phyloP scores from a whole-genome alignment of 2,113 vertebrate species.

The Colinus virginianus region DNA sequence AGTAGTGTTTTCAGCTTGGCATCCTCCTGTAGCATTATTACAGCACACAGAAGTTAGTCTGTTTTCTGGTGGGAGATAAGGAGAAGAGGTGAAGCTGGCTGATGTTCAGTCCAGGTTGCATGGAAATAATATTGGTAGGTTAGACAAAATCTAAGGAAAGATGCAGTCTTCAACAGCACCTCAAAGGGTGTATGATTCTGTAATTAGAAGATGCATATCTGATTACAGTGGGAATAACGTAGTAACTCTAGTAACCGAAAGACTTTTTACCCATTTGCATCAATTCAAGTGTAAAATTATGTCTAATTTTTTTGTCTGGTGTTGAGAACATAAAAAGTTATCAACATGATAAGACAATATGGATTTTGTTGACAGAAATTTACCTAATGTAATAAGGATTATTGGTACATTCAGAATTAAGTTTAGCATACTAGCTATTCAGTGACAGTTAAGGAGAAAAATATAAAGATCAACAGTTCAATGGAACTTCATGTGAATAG shows the following conservation, averaged over 20 bases:
- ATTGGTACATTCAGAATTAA: not conserved
- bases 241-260: not conserved
- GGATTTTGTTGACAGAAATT: not conserved
- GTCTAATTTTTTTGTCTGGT: not conserved
- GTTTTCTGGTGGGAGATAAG: not conserved
- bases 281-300: not conserved
- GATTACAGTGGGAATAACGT: not conserved
- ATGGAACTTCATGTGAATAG: not conserved
- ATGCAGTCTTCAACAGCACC: not conserved
- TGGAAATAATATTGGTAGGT: not conserved
- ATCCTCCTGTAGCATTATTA: not conserved
- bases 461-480: not conserved
- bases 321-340: not conserved
- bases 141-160: not conserved
- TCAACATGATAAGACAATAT: not conserved
- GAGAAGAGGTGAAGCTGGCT: not conserved
- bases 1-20: not conserved
- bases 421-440: not conserved
- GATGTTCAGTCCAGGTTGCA: not conserved
- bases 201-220: not conserved
- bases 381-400: not conserved
- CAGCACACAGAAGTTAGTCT: not conserved
- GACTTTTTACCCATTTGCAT: not conserved
- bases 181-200: not conserved
- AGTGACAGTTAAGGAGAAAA: not conserved